A percentile compares a stretch with the other conserved stretches of the same genome.
Conservation (phyloP, 2,797 vertebrate species). For the Sebastes glaucus region DNA sequence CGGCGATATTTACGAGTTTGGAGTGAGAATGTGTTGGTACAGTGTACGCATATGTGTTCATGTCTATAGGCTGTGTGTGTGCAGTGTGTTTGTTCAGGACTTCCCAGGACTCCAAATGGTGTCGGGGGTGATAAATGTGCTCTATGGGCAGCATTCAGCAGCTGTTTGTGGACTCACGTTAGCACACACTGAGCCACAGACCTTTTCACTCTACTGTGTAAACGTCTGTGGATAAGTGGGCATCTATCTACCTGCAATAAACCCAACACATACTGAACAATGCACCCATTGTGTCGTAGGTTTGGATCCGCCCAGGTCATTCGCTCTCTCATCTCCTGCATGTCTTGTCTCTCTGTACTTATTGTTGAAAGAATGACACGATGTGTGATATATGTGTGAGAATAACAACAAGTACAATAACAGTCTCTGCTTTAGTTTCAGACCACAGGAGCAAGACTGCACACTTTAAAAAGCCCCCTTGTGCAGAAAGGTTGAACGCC, state of each 20-base stretch:
- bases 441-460: slow-evolving; percentile 18
- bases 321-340: neutral
- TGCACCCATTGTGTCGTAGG: neutral
- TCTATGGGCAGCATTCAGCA: slow-evolving; percentile 42
- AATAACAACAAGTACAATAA: neutral
- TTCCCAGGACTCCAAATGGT: slow-evolving; percentile 49
- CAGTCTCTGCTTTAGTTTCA: slow-evolving; percentile 13
- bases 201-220: slow-evolving; percentile 9
- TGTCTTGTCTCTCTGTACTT: neutral
- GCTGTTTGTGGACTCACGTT: slow-evolving; percentile 40
- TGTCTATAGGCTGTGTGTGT: slow-evolving; percentile 16
- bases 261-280: neutral
- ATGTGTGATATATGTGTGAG: neutral
- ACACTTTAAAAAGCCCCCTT: slow-evolving; percentile 9
- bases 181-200: slow-evolving; percentile 1
- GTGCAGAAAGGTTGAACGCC: slow-evolving; percentile 32
- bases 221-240: slow-evolving; percentile 20
- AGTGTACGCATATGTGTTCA: neutral
- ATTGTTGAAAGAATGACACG: neutral
- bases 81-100: slow-evolving; percentile 43
- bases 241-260: neutral
- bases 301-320: neutral
- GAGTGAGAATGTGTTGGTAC: too few species aligned
- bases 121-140: slow-evolving; percentile 58
- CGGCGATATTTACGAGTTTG: too few species aligned